These are phyloP conservation scores for Cheilosia variabilis DNA, from an alignment of 2,888 invertebrate genomes.

Conservation along the genomic window DNA sequence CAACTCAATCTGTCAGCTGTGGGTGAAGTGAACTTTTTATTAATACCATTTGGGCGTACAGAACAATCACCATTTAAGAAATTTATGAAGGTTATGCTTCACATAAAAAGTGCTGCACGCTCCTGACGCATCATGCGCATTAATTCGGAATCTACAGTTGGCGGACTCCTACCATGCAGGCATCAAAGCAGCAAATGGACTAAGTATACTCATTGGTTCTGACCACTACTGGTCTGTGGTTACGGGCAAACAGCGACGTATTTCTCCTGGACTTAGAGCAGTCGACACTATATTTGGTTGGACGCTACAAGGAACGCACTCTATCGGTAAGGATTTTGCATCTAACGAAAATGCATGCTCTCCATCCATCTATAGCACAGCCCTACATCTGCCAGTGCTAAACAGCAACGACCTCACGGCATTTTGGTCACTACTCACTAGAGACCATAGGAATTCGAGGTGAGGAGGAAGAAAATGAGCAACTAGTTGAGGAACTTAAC, in stretches of 20 bases:
- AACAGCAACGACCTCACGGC: neutral
- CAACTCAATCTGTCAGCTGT: neutral
- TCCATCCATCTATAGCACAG: neutral
- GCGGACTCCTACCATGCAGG: slow-evolving; percentile 16
- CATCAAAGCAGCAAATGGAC: slow-evolving; percentile 2
- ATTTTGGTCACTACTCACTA: slow-evolving; percentile 18
- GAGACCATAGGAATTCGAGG: slow-evolving; percentile 27
- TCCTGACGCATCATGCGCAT: slow-evolving; percentile 1
- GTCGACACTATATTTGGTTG: slow-evolving; percentile 42
- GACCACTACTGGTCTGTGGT: slow-evolving; percentile 27
- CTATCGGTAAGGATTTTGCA: slow-evolving; percentile 22
- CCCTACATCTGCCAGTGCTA: neutral
- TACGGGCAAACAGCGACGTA: slow-evolving; percentile 25
- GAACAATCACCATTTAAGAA: slow-evolving; percentile 11
- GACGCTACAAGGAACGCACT: slow-evolving; percentile 15
- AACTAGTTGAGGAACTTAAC: slow-evolving; percentile 21
- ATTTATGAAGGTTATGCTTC: neutral
- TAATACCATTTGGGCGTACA: slow-evolving; percentile 19
- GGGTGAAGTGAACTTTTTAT: slow-evolving; percentile 3
- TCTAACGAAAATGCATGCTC: slow-evolving; percentile 9
- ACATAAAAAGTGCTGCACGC: slow-evolving; percentile 9
- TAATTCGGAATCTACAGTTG: slow-evolving; percentile 18
- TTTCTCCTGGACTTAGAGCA: slow-evolving; percentile 26
- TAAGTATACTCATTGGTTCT: slow-evolving; percentile 35
- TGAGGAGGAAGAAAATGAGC: slow-evolving; percentile 29